Percentiles rank a stretch among this genome's conserved stretches.
Conservation (phyloP, 2,113 vertebrate species). For the Paratilapia polleni region DNA sequence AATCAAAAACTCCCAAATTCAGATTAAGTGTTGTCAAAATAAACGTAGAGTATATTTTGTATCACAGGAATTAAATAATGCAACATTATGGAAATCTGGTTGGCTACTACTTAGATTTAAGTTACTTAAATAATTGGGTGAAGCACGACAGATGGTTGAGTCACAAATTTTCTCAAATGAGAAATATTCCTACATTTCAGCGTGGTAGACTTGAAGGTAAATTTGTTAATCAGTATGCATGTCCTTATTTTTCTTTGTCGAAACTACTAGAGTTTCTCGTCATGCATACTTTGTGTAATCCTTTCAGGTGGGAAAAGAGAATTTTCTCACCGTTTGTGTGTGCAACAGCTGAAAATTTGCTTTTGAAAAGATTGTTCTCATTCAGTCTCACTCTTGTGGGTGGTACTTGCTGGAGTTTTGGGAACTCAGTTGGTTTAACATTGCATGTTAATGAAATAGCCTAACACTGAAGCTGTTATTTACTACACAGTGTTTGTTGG, state of each 20-base stretch:
- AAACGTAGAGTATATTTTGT: too few species aligned
- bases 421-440: neutral
- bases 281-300: neutral
- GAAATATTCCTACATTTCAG: neutral
- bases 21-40: too few species aligned
- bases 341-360: neutral
- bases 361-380: neutral
- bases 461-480: neutral
- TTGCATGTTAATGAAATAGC: neutral
- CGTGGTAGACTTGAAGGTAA: neutral
- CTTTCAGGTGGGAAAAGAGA: neutral
- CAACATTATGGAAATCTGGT: too few species aligned
- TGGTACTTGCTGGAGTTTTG: neutral
- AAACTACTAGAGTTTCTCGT: neutral
- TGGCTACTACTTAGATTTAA: too few species aligned
- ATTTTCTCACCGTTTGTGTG: neutral
- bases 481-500: neutral
- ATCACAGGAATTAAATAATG: too few species aligned
- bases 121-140: neutral
- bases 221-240: neutral
- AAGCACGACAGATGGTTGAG: neutral
- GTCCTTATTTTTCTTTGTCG: neutral
- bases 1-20: too few species aligned
- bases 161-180: neutral
- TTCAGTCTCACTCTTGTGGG: neutral